Evolutionary conservation across 2,797 vertebrate species (phyloP).

Genomic region (Poecile montanus): DNA sequence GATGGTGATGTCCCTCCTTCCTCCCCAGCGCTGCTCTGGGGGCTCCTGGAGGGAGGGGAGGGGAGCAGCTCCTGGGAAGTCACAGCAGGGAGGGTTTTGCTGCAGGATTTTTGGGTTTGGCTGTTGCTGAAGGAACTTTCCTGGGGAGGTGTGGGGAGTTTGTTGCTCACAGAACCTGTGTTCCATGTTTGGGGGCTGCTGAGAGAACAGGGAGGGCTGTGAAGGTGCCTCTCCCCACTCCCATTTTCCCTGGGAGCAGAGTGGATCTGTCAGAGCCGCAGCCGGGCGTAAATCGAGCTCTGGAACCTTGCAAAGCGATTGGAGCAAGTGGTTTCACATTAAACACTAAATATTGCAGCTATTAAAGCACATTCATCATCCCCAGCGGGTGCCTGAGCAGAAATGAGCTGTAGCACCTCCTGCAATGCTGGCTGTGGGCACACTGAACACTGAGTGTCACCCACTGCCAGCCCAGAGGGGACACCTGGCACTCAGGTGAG

Average conservation of each 20-base stretch:
- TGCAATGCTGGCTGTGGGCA: neutral
- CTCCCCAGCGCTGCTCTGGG: neutral
- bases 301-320: conserved; percentile 17
- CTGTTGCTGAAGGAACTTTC: neutral
- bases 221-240: neutral
- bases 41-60: neutral
- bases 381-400: conserved; percentile 12
- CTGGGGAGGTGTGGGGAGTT: neutral
- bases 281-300: neutral
- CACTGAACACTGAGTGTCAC: neutral
- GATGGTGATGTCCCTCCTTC: neutral
- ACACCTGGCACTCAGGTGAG: neutral
- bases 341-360: conserved; percentile 57
- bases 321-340: conserved; percentile 55
- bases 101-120: neutral
- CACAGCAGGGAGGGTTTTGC: neutral
- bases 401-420: conserved; percentile 56
- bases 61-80: neutral
- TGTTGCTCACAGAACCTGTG: neutral
- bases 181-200: neutral
- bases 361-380: conserved; percentile 60
- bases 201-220: neutral
- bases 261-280: conserved; percentile 2
- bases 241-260: neutral
- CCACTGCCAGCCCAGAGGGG: neutral